Conservation (phyloP, 2,113 vertebrate species). For the Passer domesticus region DNA sequence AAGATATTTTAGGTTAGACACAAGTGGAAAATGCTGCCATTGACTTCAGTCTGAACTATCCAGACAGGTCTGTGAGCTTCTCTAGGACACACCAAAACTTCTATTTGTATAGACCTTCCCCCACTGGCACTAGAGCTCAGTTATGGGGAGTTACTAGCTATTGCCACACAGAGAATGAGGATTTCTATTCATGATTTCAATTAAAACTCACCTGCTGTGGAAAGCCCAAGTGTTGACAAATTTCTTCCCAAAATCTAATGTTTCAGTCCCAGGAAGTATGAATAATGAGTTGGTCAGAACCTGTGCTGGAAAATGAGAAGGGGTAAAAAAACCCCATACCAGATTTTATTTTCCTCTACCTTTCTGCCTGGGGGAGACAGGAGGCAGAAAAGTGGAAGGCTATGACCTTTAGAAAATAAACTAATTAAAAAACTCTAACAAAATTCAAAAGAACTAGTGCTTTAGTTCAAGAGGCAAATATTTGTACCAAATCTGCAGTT, state of each 20-base stretch:
- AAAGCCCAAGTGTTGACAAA: neutral
- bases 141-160: neutral
- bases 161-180: neutral
- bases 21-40: neutral
- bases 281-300: neutral
- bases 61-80: neutral
- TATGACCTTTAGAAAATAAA: neutral
- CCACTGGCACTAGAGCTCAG: neutral
- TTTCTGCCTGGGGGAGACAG: rapidly evolving
- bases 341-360: neutral
- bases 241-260: neutral
- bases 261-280: neutral
- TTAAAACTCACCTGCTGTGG: neutral
- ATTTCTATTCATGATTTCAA: neutral
- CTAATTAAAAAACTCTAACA: neutral
- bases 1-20: neutral
- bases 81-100: neutral
- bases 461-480: neutral
- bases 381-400: neutral
- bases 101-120: neutral
- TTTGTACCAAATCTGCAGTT: neutral
- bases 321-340: neutral
- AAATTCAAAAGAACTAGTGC: neutral
- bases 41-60: neutral
- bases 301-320: neutral